phyloP scores from a whole-genome alignment of 2,888 invertebrate genomes.

The Neelides folsomi region DNA sequence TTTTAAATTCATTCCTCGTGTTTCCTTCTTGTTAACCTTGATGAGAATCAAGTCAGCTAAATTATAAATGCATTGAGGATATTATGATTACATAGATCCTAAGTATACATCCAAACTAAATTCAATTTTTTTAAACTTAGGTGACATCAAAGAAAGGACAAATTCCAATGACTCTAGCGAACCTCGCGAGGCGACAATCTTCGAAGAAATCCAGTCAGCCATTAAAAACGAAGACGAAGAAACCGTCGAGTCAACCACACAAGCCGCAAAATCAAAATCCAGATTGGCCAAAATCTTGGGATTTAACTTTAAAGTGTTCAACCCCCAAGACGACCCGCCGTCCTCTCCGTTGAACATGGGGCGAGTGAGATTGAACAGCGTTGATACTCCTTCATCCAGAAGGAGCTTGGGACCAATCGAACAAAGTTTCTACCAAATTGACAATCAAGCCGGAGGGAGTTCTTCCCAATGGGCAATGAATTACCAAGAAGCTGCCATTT shows the following conservation, averaged over 20 bases:
- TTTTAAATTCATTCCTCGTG: too few relatives aligned
- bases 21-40: too few relatives aligned
- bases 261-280: conserved; percentile 9
- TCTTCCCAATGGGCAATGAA: conserved; percentile 66
- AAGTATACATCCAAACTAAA: too few relatives aligned
- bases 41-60: too few relatives aligned
- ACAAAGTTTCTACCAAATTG: conserved; percentile 36
- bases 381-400: conserved; percentile 37
- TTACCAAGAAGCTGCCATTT: conserved; percentile 54
- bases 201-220: too few relatives aligned
- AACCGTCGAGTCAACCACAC: conserved; percentile 1
- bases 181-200: too few relatives aligned
- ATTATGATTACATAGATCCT: too few relatives aligned
- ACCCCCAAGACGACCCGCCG: conserved; percentile 1
- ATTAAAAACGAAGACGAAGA: too few relatives aligned
- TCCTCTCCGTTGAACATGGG: conserved; percentile 20
- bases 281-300: conserved; percentile 31
- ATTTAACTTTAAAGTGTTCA: conserved; percentile 9
- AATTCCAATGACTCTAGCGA: too few relatives aligned
- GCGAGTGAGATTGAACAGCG: conserved; percentile 40
- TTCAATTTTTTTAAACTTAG: too few relatives aligned
- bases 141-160: too few relatives aligned
- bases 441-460: conserved; percentile 24
- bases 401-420: conserved; percentile 39
- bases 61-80: too few relatives aligned